Base-by-base conservation (phyloP, 1,140 invertebrate genomes). In the Battus philenor region DNA sequence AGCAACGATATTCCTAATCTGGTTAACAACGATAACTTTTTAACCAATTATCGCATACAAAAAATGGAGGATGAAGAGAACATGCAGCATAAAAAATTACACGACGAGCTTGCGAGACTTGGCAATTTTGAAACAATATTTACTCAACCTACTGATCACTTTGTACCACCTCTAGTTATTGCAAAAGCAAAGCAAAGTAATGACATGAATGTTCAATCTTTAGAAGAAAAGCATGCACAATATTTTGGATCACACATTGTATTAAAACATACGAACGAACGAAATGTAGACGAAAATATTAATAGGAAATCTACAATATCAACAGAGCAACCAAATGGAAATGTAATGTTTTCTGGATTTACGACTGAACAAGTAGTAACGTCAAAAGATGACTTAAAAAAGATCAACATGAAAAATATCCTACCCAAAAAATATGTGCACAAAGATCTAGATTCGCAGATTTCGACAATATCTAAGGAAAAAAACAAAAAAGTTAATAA, bases 141-240 rank as follows among this genome's bases (percentile, higher is more conserved):
- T 56, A 86, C 73, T 22, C 84, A 86, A 60, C 74, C 86, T 1
- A 81, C 84, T 4, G 86, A 87, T 54, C 86, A 86, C 56, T 87
- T 87, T 53, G 70, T 87, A 10, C 86, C 86, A 10, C 86, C 86
- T 5, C 48, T 87, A 16, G 86, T 87, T 9, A 87, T 87, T 82
- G 86, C 86, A 20, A 87, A 86, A 56, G 74, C 84, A 48, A 87
- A 79, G 68, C 61, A 85, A 6, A 79, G 77, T 47, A 70, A 86
- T 55, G 86, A 87, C 44, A 86, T 87, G 86, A 86, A 68, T 27
- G 77, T 84, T 32, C 59, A 86, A 43, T 86, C 86, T 4, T 54
- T 80, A 48, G 73, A 84, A 71, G 79, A 83, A 61, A 87, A 87
- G 56, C 67, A 86, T 57, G 74, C 76, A 5, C 84, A 86, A 51